Base-by-base conservation (phyloP, 2,888 invertebrate species). In the Gisinianus flammeolus region DNA sequence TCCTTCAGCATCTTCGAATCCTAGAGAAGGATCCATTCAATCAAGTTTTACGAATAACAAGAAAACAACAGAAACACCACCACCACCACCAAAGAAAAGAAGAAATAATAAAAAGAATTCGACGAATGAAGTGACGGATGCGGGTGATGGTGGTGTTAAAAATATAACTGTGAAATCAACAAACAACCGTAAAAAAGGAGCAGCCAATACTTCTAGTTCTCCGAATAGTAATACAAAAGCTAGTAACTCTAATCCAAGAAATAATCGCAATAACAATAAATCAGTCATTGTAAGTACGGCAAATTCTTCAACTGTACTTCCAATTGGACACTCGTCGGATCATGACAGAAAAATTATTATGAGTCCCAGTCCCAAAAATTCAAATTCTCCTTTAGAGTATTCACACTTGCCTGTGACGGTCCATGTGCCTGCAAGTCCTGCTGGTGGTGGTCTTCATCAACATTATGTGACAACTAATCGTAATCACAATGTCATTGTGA, bases 231-330 rank as follows among this genome's bases (percentile, higher is more conserved):
- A 77, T 30, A n/a, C 77, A 30, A 77, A 77, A 77, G 44, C 22
- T 16, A 72, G 3, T 31, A 76, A 76, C 62, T 54, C 44, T 22
- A 68, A 67, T 44, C 66, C 68, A 22, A 35, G 62, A 44, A 77
- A 70, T 30, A 66, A 70, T 44, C 30, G 30, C n/a, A 31, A 67
- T 67, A 81, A 80, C 70, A 76, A 80, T 72, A 80, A 83, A 35
- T 84, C 84, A 35, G 84, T 84, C 22, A 84, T 84, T 78, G 84
- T 84, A 16, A 81, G 80, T 74, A 80, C 82, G 78, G 78, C 81
- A 44, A 79, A 78, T 10, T 79, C 80, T 6, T 31, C 72, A 22
- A 77, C 64, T 52, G 56, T 67, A 24, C 71, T 69, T 58, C 30
- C 68, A 6, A 31, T 54, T 56, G 74, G 78, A 22, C 62, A n/a